These are phyloP conservation scores for Percopsis omiscomaycus DNA, from an alignment of 2,797 vertebrate genomes.

Conservation along the genomic window DNA sequence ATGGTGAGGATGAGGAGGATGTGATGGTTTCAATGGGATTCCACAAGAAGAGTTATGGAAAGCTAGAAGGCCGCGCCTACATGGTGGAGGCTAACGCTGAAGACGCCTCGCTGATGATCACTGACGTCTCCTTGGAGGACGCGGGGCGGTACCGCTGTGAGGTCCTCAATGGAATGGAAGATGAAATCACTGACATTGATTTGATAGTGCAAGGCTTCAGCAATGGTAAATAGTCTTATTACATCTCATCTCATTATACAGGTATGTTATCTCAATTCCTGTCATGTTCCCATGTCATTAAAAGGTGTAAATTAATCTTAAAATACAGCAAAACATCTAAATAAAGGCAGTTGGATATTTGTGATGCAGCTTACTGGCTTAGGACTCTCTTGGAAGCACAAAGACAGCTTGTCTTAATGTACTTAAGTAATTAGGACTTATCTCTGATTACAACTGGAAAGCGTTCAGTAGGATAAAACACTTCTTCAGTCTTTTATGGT, in stretches of 20 bases:
- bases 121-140: conserved; percentile 80
- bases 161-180: conserved; percentile 85
- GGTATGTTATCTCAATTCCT: too few relatives aligned
- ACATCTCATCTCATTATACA: not conserved
- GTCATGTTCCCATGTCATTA: too few relatives aligned
- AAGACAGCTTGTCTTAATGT: conserved; percentile 28
- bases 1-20: conserved; percentile 81
- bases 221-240: conserved; percentile 49
- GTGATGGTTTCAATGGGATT: conserved; percentile 88
- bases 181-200: conserved; percentile 74
- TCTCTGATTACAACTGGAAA: conserved; percentile 26
- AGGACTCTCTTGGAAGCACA: too few relatives aligned
- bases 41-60: conserved; percentile 82
- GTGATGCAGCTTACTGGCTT: too few relatives aligned
- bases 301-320: too few relatives aligned
- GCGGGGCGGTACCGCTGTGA: conserved; percentile 89
- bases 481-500: conserved; percentile 20
- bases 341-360: not conserved
- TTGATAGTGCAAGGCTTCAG: conserved; percentile 80
- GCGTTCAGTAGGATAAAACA: conserved; percentile 21
- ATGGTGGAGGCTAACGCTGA: conserved; percentile 74
- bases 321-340: conserved; percentile 3
- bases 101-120: conserved; percentile 86
- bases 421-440: conserved; percentile 9
- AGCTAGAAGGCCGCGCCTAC: conserved; percentile 79